A percentile compares a stretch with the other conserved stretches of the same genome.
Conservation (phyloP, 2,888 invertebrate species). For the Pycnomerus fuliginosus region DNA sequence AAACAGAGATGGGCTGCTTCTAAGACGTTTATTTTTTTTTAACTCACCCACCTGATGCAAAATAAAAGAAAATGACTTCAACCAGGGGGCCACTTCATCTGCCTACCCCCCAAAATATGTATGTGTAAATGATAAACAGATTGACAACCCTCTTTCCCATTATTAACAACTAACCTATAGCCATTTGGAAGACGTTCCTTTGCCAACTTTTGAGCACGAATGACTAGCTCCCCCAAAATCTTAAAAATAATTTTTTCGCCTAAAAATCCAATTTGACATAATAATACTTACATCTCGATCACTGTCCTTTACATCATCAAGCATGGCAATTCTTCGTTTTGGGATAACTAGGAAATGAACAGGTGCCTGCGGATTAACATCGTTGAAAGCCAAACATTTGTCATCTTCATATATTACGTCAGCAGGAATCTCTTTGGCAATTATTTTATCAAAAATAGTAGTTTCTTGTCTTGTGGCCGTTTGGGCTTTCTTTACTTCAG, state of each 20-base stretch:
- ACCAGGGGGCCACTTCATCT: constrained; percentile 59
- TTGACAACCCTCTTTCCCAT: constrained; percentile 78
- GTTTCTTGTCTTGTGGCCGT: constrained; percentile 35
- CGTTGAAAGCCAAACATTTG: constrained; percentile 76
- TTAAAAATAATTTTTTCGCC: constrained; percentile 44
- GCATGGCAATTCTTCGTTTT: constrained; percentile 66
- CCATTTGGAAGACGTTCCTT: constrained; percentile 64
- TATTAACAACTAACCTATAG: constrained; percentile 76
- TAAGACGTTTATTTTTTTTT: too few relatives aligned
- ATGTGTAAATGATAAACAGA: constrained; percentile 81
- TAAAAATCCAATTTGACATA: constrained; percentile 3
- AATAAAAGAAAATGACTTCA: constrained; percentile 32
- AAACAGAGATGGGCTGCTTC: too few relatives aligned
- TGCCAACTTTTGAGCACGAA: constrained; percentile 68
- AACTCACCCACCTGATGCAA: too few relatives aligned
- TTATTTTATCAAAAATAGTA: constrained; percentile 78
- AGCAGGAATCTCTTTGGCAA: constrained; percentile 75
- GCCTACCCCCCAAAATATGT: constrained; percentile 79
- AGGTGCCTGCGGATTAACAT: constrained; percentile 78
- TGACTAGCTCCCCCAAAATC: constrained; percentile 71
- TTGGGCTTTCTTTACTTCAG: constrained; percentile 48
- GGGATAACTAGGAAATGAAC: constrained; percentile 84
- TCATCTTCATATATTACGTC: constrained; percentile 83
- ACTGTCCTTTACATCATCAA: constrained; percentile 61
- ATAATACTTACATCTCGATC: constrained; percentile 50